A percentile compares a stretch with the other conserved stretches of the same genome.
These are phyloP conservation scores for Platycnemis pennipes DNA, from an alignment of 2,888 invertebrate genomes.

Conservation along the genomic window DNA sequence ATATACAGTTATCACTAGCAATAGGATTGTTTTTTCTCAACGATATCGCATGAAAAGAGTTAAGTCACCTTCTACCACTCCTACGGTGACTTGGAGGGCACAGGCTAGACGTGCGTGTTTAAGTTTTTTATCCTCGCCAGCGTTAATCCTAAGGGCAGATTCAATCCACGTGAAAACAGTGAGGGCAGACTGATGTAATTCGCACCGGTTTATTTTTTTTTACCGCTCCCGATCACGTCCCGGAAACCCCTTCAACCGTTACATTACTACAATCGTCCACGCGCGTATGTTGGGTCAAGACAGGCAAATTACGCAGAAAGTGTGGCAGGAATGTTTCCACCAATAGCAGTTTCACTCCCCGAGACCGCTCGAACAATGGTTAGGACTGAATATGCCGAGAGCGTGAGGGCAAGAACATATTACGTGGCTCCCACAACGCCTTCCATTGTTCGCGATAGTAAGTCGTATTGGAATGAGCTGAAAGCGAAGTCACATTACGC, in stretches of 20 bases:
- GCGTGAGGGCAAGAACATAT: neutral
- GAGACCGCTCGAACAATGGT: neutral
- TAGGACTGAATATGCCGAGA: neutral
- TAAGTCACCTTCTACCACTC: too few species aligned
- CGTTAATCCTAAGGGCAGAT: too few species aligned
- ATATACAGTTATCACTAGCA: too few species aligned
- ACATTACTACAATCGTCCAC: neutral
- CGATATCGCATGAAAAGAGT: too few species aligned
- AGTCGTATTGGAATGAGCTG: neutral
- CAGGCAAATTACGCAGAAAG: neutral
- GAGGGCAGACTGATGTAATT: too few species aligned
- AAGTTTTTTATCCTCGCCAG: too few species aligned
- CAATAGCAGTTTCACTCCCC: neutral
- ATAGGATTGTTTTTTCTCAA: too few species aligned
- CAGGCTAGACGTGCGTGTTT: too few species aligned
- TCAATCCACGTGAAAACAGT: too few species aligned
- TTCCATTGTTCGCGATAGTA: conserved; percentile 13
- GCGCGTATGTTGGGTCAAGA: neutral
- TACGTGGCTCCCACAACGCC: conserved; percentile 35
- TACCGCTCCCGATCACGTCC: neutral
- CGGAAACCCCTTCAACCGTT: neutral
- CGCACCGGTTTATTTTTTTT: neutral
- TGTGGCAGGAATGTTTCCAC: neutral
- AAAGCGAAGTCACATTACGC: conserved; percentile 2
- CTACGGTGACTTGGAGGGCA: too few species aligned